Base-by-base conservation (phyloP, 2,888 invertebrate genomes). In the Diaphora mendica region DNA sequence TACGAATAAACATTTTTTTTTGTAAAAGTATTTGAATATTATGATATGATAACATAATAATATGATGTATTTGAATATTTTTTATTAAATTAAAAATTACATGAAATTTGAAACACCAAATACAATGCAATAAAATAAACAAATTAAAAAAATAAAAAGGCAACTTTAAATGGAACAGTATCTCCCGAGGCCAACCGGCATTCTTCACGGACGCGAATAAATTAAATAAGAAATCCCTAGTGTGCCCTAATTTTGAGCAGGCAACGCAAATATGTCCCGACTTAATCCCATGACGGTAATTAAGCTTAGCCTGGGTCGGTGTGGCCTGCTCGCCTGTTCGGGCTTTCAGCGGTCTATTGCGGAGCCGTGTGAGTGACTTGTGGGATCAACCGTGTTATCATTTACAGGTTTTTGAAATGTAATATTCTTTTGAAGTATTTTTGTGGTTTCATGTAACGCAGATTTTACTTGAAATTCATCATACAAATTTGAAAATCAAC, bases 171-270 rank as follows among this genome's bases (percentile, higher is more conserved):
- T 70, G 71, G 77, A 76, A 77, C 55, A 51, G 70, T 70, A 71
- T 77, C 68, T 78, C 78, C 77, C 74, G 78, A 79, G 77, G 65
- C 73, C 68, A 68, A 68, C 79, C 79, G 71, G 82, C 83, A 85
- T 87, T 86, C 84, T 82, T 87, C 86, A 85, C 80, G 79, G 81
- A 79, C 80, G 80, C 85, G 89, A 89, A 90, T 90, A 90, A 90
- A 89, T 90, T 90, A 89, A 89, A 88, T 87, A 87, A 87, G 88
- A 87, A 86, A 84, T 85, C 89, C 87, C 86, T 75, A 82, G 80
- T 80, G 86, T 82, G 85, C 82, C 86, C 84, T 89, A 86, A 88
- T 87, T 90, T 86, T 81, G 83, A 79, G 80, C 83, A 82, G 82
- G 82, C 83, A 82, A 82, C 87, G 85, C 84, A 84, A 89, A 88